Evolutionary conservation across 2,797 vertebrate genomes (phyloP), one percentile per base, ranked within the genome.

Genomic region (Furcifer pardalis): DNA sequence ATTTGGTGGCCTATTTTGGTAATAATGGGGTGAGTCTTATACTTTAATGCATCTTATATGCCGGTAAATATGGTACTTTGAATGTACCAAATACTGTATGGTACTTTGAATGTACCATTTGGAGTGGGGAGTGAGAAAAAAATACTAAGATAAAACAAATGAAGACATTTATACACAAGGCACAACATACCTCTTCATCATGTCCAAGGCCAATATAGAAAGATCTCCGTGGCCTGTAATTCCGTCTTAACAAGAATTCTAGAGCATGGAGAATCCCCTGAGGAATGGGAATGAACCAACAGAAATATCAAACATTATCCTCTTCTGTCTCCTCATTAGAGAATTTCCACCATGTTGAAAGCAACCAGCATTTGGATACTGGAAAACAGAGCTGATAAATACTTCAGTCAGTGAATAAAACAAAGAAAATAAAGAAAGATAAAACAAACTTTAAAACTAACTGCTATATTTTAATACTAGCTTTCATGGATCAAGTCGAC

Each of bases 161-260:
- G 13, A 27, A 27, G 19, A 62, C 60, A 46, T 42, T 59, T 37
- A 65, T 1, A 65, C n/a, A n/a, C n/a, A 40, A 59, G 42, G 32
- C 35, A 42, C 66, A 90, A 66, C 91, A 88, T 93, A 97, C 97
- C 97, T 98, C 97, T 88, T 98, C 98, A 90, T 99, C 98, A 2
- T 99, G 99, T 84, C 98, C 99, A 79, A 99, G 92, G 40, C 97
- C 97, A 2, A 99, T 91, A 85, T 98, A 99, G 95, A 99, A 99
- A 27, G 97, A 97, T 86, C 98, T 95, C 63, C 49, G 95, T 83
- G 98, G 98, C 79, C 89, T 84, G 90, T 98, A 98, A 68, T 96
- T 97, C 93, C 95, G 96, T 84, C 94, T 94, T 82, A 99, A 90
- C 86, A 99, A 92, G 83, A 97, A 97, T 78, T 99, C 98, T 91